Evolutionary conservation across 2,797 vertebrate species (phyloP).

Genomic region (Cryptoblepharus egeriae): DNA sequence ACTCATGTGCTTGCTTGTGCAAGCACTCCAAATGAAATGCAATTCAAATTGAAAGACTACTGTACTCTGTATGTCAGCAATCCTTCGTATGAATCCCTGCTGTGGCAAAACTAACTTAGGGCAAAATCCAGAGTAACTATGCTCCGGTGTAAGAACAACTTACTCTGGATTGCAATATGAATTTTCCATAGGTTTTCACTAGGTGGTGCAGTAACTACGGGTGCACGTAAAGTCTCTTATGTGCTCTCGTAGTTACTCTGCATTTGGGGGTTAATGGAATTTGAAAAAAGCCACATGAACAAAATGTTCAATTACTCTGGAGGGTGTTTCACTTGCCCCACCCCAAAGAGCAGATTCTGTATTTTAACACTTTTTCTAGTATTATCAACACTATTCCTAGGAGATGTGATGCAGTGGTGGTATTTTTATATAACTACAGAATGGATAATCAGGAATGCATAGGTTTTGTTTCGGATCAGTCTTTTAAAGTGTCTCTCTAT

Average conservation of each 20-base stretch:
- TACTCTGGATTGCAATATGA: too few species aligned
- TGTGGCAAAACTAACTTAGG: conserved; percentile 24
- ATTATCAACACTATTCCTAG: background rate
- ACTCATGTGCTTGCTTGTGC: conserved; percentile 26
- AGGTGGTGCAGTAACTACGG: too few species aligned
- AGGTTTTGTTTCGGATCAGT: background rate
- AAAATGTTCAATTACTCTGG: background rate
- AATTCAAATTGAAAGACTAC: conserved; percentile 36
- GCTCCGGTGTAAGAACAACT: too few species aligned
- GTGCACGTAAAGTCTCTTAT: too few species aligned
- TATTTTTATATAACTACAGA: background rate
- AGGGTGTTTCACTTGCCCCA: background rate
- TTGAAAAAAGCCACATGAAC: background rate
- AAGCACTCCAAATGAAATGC: conserved; percentile 20
- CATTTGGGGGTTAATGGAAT: too few species aligned
- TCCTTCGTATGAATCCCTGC: conserved; percentile 12
- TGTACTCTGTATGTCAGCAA: conserved; percentile 27
- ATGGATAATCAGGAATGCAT: background rate
- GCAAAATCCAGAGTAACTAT: too few species aligned
- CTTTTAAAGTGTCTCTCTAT: background rate
- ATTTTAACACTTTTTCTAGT: background rate
- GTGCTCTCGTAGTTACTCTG: too few species aligned
- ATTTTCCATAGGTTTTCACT: too few species aligned
- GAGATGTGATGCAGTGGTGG: background rate
- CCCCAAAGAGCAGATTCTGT: background rate